These are phyloP conservation scores for Neelides sp. DNA, from an alignment of 1,140 invertebrate species.

Conservation along the genomic window DNA sequence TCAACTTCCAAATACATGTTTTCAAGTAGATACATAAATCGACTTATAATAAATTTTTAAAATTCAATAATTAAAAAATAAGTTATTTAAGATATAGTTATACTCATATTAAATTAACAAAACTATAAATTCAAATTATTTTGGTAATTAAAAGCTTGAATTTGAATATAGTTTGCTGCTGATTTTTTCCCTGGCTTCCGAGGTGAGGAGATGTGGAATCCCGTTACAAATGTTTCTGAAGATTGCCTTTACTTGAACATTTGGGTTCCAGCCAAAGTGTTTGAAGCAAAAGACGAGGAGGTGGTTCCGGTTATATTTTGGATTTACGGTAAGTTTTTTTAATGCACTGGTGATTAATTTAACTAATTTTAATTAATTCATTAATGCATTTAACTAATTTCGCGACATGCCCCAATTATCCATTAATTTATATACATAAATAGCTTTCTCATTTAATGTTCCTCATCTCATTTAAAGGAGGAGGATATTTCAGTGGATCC, in stretches of 20 bases:
- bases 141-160: neutral
- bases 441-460: no score
- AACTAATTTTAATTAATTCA: no score
- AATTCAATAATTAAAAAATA: no score
- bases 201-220: constrained; percentile 88
- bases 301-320: constrained; percentile 51
- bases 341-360: no score
- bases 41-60: constrained; percentile 46
- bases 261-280: constrained; percentile 63
- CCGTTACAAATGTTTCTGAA: constrained; percentile 79
- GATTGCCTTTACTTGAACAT: constrained; percentile 88
- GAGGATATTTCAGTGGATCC: constrained; percentile 80
- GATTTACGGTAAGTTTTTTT: constrained; percentile 54
- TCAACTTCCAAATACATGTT: constrained; percentile 64
- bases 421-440: no score
- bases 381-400: no score
- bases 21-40: constrained; percentile 55
- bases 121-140: no score
- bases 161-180: neutral
- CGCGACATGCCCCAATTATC: no score
- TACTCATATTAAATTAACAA: no score
- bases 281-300: constrained; percentile 2
- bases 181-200: constrained; percentile 48
- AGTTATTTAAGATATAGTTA: no score
- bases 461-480: no score